Evolutionary conservation across 1,140 invertebrate species (phyloP).

Genomic region (Plodia interpunctella): DNA sequence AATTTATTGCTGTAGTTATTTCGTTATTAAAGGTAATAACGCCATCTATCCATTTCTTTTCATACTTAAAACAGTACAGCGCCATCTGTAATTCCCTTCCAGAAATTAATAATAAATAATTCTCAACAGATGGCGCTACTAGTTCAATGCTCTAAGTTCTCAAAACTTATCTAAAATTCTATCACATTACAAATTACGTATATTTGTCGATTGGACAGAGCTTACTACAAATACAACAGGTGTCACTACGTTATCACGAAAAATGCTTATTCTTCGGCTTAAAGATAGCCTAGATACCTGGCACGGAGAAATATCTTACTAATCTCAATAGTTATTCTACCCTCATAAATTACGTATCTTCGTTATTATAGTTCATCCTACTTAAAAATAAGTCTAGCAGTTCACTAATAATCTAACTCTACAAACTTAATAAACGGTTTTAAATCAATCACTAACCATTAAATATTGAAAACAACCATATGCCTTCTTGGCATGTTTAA

Average conservation of each 20-base stretch:
- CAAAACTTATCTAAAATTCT: conserved; percentile 18
- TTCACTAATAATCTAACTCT: conserved; percentile 19
- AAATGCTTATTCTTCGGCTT: not conserved
- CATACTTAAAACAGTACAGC: not conserved
- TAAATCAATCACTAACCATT: conserved; percentile 11
- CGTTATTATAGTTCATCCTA: conserved; percentile 18
- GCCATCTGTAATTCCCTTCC: not conserved
- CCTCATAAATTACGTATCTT: conserved; percentile 11
- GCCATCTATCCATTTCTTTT: not conserved
- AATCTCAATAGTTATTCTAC: conserved; percentile 7
- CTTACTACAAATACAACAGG: conserved; percentile 8
- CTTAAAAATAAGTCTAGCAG: conserved; percentile 21
- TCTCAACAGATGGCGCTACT: conserved; percentile 6
- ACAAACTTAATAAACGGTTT: not conserved
- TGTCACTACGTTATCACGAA: conserved; percentile 7
- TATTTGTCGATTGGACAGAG: conserved; percentile 18
- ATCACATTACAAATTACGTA: conserved; percentile 26
- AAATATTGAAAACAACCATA: not conserved
- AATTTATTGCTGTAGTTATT: not conserved
- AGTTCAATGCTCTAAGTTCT: not conserved
- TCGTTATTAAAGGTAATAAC: not conserved
- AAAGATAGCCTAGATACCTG: not conserved
- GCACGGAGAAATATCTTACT: conserved; percentile 8
- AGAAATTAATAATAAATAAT: not conserved
- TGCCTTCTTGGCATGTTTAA: not conserved